Percentiles rank a stretch among this genome's conserved stretches.
phyloP scores from a whole-genome alignment of 2,888 invertebrate genomes.

The Noctuana brunneofusca region DNA sequence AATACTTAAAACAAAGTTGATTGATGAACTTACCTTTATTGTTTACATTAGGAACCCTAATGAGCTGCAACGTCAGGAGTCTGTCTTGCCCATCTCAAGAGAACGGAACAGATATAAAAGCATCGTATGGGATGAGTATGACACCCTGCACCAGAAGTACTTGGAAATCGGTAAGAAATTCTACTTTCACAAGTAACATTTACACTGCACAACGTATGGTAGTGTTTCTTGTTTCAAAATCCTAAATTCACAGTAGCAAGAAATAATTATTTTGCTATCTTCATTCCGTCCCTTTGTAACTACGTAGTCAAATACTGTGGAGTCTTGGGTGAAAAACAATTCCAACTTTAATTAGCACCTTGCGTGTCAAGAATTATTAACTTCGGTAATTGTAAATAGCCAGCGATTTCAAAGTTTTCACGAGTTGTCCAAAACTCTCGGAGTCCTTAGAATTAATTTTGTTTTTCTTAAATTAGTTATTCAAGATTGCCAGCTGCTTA shows the following conservation, averaged over 20 bases:
- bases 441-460: conserved; percentile 29
- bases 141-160: conserved; percentile 95
- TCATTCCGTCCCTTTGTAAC: conserved; percentile 5
- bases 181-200: too few relatives aligned
- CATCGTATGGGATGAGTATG: conserved; percentile 95
- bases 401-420: conserved; percentile 22
- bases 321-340: conserved; percentile 17
- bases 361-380: conserved; percentile 33
- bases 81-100: conserved; percentile 89
- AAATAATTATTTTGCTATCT: neutral
- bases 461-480: conserved; percentile 26
- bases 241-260: too few relatives aligned
- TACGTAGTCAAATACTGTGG: neutral
- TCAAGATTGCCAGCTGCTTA: conserved; percentile 27
- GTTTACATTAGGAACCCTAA: conserved; percentile 88
- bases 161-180: conserved; percentile 92
- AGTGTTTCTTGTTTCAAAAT: too few relatives aligned
- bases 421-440: conserved; percentile 24
- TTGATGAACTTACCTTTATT: neutral
- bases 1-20: too few relatives aligned
- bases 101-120: conserved; percentile 93
- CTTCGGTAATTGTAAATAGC: conserved; percentile 29
- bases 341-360: conserved; percentile 29
- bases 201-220: too few relatives aligned
- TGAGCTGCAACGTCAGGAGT: conserved; percentile 91